Base-by-base conservation (phyloP, 2,888 invertebrate genomes). In the Zygothrica quintamaculata region DNA sequence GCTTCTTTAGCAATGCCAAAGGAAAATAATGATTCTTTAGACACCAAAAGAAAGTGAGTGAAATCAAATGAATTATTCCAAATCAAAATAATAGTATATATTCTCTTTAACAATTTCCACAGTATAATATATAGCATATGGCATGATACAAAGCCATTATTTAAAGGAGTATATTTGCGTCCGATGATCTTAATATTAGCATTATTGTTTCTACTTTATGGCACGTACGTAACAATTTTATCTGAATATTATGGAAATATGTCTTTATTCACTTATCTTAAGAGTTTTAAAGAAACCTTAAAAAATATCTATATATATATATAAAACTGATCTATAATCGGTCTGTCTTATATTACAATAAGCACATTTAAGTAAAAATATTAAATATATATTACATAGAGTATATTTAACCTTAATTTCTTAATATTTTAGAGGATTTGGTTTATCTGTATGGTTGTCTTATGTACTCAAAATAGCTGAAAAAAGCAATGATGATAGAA, bases 381-480 rank as follows among this genome's bases (percentile, higher is more conserved):
- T 12, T 33, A 9, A 25, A 22, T 22, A 22, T 22, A 22, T 22
- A 22, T n/a, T 22, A 22, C 5, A 22, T 22, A 11, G 11, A 4
- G 6, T 12, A 11, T 36, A 36, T 36, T 6, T 12, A 12, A 25
- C 25, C 1, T 8, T 18, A n/a, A 40, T 7, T 9, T n/a, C 1
- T 26, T n/a, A 5, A 29, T 25, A 39, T 31, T 26, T 0, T 6
- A 72, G 73, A 0, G 64, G 68, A 0, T 51, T 51, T 26, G 57
- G 59, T 0, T 9, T 72, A 1, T 29, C 36, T 1, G 16, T 73
- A 9, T 72, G 72, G 72, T 15, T 64, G 53, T 64, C 73, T 2
- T 52, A 43, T 0, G 18, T 59, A 2, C 1, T 72, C 0, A 40
- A 53, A 33, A 36, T 37, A 18, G 1, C 53, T 9, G 1, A 22